Percentiles rank a stretch among this genome's conserved stretches.
phyloP scores from a whole-genome alignment of 2,113 vertebrate species.

The Fregetta grallaria region DNA sequence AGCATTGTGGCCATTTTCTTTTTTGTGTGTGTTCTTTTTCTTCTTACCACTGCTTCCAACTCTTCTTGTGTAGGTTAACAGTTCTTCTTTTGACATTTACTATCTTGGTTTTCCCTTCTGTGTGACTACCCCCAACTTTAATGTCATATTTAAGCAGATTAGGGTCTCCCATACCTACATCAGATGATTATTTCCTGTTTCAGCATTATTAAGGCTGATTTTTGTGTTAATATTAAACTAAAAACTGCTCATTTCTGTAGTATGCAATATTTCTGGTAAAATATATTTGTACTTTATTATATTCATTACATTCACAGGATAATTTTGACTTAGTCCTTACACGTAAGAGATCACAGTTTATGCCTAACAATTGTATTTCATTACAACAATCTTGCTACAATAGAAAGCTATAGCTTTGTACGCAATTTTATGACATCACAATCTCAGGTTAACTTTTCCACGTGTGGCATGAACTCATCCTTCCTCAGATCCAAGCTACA shows the following conservation, averaged over 20 bases:
- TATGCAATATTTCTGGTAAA: not conserved
- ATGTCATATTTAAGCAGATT: not conserved
- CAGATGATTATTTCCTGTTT: not conserved
- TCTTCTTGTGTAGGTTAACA: not conserved
- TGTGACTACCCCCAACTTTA: not conserved
- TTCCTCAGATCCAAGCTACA: not conserved
- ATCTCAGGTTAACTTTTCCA: not conserved
- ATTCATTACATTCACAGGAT: not conserved
- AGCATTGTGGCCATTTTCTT: not conserved
- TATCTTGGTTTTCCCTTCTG: not conserved
- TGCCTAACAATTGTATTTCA: not conserved
- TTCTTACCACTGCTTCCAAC: not conserved
- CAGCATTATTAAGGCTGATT: not conserved
- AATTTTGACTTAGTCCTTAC: not conserved
- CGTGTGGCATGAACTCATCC: rapidly evolving
- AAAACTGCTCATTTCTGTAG: not conserved
- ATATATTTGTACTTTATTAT: not conserved
- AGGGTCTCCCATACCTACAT: not conserved
- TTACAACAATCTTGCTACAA: not conserved
- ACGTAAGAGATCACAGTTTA: not conserved
- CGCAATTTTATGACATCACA: not conserved
- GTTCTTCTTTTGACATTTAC: not conserved
- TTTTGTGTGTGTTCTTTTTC: not conserved
- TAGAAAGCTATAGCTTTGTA: not conserved
- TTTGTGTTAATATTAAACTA: not conserved